phyloP scores from a whole-genome alignment of 2,797 vertebrate genomes.

The Artibeus jamaicensis region DNA sequence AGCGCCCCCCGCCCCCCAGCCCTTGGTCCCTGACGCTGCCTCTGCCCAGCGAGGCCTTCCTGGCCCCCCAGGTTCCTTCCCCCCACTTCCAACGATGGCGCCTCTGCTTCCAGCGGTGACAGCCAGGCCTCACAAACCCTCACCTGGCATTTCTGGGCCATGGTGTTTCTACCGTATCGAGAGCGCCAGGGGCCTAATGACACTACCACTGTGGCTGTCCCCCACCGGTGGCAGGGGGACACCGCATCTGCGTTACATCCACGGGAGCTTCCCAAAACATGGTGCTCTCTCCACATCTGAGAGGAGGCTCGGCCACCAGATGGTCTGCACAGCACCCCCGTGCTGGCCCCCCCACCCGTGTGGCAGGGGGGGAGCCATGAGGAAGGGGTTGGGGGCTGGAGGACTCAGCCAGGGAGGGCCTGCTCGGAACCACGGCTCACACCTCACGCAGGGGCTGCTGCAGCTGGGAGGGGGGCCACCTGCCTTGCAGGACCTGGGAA shows the following conservation, averaged over 20 bases:
- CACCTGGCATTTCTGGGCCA: neutral
- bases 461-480: neutral
- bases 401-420: too few relatives aligned
- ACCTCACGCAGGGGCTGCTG: too few relatives aligned
- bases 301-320: accelerated
- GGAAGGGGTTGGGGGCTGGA: accelerated
- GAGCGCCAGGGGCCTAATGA: neutral
- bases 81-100: too few relatives aligned
- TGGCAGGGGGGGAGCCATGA: accelerated
- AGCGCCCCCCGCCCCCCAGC: accelerated
- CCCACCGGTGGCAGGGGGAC: neutral
- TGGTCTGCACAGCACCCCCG: too few relatives aligned
- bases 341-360: too few relatives aligned
- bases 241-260: accelerated
- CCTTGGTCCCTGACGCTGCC: neutral
- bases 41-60: too few relatives aligned
- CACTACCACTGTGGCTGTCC: too few relatives aligned
- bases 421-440: neutral
- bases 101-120: accelerated
- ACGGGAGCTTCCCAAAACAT: neutral
- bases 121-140: neutral
- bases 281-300: accelerated
- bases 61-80: too few relatives aligned
- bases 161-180: accelerated
- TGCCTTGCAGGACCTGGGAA: neutral